A percentile compares a stretch with the other conserved stretches of the same genome.
Conservation (phyloP, 2,888 invertebrate species). For the Laspeyria flexula region DNA sequence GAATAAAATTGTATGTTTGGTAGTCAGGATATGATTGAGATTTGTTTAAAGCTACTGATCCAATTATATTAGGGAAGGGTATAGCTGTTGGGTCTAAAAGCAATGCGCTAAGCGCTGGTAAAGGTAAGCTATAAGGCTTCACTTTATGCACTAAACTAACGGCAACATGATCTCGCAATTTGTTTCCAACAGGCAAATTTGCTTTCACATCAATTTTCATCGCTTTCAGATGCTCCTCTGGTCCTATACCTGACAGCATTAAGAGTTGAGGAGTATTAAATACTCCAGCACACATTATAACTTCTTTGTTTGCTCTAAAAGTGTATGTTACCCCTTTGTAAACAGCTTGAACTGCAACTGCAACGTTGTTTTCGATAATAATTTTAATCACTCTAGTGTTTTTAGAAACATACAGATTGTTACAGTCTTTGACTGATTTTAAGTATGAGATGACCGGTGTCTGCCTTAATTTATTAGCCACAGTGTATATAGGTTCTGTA, state of each 20-base stretch:
- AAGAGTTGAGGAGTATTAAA: conserved; percentile 28
- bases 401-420: conserved; percentile 28
- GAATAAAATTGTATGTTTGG: conserved; percentile 10
- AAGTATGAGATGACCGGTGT: conserved; percentile 26
- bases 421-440: not conserved
- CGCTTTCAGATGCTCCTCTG: conserved; percentile 19
- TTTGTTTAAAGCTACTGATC: conserved; percentile 26
- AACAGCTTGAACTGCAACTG: conserved; percentile 21
- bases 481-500: conserved; percentile 11
- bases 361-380: conserved; percentile 21
- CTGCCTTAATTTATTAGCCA: conserved; percentile 24
- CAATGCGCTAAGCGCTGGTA: not conserved
- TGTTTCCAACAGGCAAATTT: conserved; percentile 27
- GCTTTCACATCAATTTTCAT: conserved; percentile 9
- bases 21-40: conserved; percentile 21
- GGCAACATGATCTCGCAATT: conserved; percentile 19
- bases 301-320: conserved; percentile 27
- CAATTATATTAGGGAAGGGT: conserved; percentile 28
- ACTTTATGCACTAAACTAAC: conserved; percentile 14
- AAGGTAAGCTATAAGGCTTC: not conserved
- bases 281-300: conserved; percentile 30
- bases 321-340: conserved; percentile 13
- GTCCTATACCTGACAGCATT: conserved; percentile 15
- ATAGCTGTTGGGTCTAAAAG: conserved; percentile 14
- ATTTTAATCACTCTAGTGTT: conserved; percentile 30